Conservation (phyloP, 2,888 invertebrate species). For the Macaria notata region DNA sequence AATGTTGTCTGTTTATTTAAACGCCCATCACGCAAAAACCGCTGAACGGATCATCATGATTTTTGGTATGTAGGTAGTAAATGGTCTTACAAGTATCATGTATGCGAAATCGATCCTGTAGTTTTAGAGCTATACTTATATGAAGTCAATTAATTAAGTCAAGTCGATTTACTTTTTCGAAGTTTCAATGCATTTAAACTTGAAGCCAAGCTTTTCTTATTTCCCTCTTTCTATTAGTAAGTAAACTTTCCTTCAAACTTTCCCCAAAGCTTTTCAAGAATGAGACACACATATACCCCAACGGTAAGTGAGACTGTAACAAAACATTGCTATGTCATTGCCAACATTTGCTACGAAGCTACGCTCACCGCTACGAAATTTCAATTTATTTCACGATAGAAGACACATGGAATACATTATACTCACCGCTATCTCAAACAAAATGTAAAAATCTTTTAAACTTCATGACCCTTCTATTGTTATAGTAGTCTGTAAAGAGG, state of each 20-base stretch:
- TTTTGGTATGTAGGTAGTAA: too few relatives aligned
- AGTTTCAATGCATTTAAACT: too few relatives aligned
- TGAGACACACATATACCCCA: slow-evolving; percentile 30
- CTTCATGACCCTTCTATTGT: too few relatives aligned
- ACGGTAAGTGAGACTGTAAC: slow-evolving; percentile 32
- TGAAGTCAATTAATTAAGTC: neutral
- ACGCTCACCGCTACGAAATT: slow-evolving; percentile 54
- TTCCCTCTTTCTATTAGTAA: too few relatives aligned
- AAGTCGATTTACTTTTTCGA: neutral
- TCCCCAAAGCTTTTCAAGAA: slow-evolving; percentile 7
- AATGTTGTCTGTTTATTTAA: too few relatives aligned
- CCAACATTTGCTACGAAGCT: slow-evolving; percentile 30
- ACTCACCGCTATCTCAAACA: too few relatives aligned
- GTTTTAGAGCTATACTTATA: neutral
- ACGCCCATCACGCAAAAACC: too few relatives aligned
- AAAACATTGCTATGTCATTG: neutral
- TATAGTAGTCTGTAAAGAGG: slow-evolving; percentile 38
- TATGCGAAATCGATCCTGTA: neutral
- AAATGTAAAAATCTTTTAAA: too few relatives aligned
- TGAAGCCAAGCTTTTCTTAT: too few relatives aligned
- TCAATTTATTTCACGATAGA: neutral
- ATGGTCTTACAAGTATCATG: neutral
- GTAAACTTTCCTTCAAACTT: neutral
- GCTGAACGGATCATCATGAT: too few relatives aligned
- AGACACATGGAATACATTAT: too few relatives aligned